phyloP scores from a whole-genome alignment of 2,113 vertebrate genomes.

The Erpornis zantholeuca region DNA sequence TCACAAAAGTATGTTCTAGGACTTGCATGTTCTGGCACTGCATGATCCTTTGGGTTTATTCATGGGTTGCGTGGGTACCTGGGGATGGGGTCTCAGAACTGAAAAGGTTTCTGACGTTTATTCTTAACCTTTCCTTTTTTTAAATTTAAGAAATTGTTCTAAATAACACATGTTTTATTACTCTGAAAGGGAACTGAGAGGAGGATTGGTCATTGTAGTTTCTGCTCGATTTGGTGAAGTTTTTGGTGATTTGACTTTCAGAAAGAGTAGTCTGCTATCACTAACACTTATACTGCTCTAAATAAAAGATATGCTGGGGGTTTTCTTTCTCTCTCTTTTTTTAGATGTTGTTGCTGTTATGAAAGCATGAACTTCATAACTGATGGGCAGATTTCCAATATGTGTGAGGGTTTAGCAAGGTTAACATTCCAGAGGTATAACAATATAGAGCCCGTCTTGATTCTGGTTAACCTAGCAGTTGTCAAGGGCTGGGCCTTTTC shows the following conservation, averaged over 20 bases:
- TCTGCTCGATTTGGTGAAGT: not conserved
- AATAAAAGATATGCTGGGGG: not conserved
- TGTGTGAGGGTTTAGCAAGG: not conserved
- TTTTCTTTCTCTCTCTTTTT: not conserved
- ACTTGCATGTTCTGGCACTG: not conserved
- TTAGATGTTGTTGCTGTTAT: not conserved
- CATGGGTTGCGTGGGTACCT: not conserved
- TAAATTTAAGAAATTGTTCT: not conserved
- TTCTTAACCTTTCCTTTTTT: not conserved
- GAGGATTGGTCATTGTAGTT: not conserved
- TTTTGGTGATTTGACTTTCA: not conserved
- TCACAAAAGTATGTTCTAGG: not conserved
- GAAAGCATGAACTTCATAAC: not conserved
- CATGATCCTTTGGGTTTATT: not conserved
- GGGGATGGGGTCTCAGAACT: not conserved
- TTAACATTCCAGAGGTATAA: not conserved
- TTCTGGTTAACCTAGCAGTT: not conserved
- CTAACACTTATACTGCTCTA: not conserved
- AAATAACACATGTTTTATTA: not conserved
- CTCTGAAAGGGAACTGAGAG: not conserved
- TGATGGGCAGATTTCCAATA: constrained; percentile 12
- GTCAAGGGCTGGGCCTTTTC: not conserved
- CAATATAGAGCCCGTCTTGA: not conserved
- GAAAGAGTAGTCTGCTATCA: not conserved
- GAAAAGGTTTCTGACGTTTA: not conserved